phyloP scores from a whole-genome alignment of 2,888 invertebrate genomes.

The Odontothrips loti region DNA sequence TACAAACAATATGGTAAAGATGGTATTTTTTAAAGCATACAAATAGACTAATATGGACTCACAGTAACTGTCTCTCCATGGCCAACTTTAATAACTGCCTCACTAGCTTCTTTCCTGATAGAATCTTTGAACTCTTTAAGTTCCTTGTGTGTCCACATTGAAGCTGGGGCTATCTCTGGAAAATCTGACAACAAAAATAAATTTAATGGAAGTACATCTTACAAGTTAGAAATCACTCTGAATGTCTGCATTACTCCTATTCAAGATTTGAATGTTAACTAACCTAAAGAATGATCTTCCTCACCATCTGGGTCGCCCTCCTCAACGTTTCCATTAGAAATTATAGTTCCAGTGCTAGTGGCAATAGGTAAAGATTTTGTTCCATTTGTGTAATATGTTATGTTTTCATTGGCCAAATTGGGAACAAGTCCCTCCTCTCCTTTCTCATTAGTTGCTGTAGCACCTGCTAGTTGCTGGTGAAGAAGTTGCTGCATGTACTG shows the following conservation, averaged over 20 bases:
- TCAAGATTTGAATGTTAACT: slow-evolving; percentile 14
- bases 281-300: slow-evolving; percentile 35
- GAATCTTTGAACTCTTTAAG: slow-evolving; percentile 86
- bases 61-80: slow-evolving; percentile 97
- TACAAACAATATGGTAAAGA: neutral
- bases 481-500: slow-evolving; percentile 96
- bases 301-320: slow-evolving; percentile 39
- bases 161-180: slow-evolving; percentile 65
- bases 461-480: slow-evolving; percentile 50
- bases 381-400: slow-evolving; percentile 16
- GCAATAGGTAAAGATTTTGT: neutral
- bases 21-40: neutral
- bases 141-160: slow-evolving; percentile 94
- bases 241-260: slow-evolving; percentile 45
- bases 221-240: neutral
- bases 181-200: slow-evolving; percentile 38
- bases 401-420: slow-evolving; percentile 37
- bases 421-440: slow-evolving; percentile 41
- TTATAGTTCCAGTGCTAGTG: slow-evolving; percentile 28
- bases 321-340: slow-evolving; percentile 37
- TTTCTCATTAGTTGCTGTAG: slow-evolving; percentile 45
- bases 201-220: neutral
- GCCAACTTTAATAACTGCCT: slow-evolving; percentile 86
- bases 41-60: slow-evolving; percentile 40
- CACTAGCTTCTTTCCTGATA: slow-evolving; percentile 71